Base-by-base conservation (phyloP, 1,140 invertebrate genomes). In the Calliopsis andreniformis region DNA sequence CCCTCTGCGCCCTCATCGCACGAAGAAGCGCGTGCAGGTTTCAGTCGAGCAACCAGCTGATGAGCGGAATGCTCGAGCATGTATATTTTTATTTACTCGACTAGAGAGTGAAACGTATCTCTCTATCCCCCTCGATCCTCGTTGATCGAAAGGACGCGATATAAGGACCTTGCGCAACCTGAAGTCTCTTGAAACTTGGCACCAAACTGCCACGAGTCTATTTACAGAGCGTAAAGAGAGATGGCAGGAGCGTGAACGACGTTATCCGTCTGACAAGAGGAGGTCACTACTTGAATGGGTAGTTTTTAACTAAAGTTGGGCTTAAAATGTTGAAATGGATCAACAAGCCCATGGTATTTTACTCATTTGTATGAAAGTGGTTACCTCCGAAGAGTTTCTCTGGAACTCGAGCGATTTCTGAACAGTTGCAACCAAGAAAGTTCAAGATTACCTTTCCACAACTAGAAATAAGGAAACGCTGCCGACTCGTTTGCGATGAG, bases 71-170 rank as follows among this genome's bases (percentile, higher is more conserved):
- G 45, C 8, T 49, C 45, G n/a, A 2, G 14, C 6, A 28, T 28
- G 20, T 3, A 39, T 53, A 53, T 53, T 58, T 58, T 58, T 58
- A 58, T 58, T 35, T 58, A 58, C 32, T 58, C n/a, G 55, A 18
- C 30, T 3, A 5, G 16, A 10, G 16, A n/a, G 18, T 16, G 30
- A 32, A 35, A 58, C 16, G 32, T 10, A 39, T 5, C 0, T 3
- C 12, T 16, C 16, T 32, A 0, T 58, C n/a, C n/a, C n/a, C n/a
- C 55, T 35, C 55, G 30, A 58, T 35, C 32, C 28, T 58, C 18
- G 30, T 35, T 7, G 8, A 18, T 35, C 30, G 7, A 35, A 58
- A 58, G 30, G 55, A 58, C 30, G 30, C 35, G 59, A 45, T 25
- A 30, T 25, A 30, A 62, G 59, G 20, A 62, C 59, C 25, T 61